A percentile compares a stretch with the other conserved stretches of the same genome.
Evolutionary conservation across 2,888 invertebrate genomes (phyloP).

Genomic region (Rhagium mordax): DNA sequence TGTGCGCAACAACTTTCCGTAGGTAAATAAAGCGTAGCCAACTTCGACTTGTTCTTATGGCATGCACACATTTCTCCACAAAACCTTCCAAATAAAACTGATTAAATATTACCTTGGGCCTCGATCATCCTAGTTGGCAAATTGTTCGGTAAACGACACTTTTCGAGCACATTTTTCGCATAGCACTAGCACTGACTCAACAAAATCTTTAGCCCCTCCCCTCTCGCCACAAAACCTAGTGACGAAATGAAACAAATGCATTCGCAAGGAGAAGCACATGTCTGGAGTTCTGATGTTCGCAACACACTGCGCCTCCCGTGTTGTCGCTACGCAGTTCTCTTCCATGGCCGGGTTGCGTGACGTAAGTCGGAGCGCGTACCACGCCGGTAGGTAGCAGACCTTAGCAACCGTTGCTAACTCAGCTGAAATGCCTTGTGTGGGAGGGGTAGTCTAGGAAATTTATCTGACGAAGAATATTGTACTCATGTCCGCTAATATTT

Average conservation of each 20-base stretch:
- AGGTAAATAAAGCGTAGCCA: background rate
- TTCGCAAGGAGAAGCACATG: slow-evolving; percentile 47
- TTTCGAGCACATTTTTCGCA: slow-evolving; percentile 1
- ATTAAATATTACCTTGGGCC: slow-evolving; percentile 10
- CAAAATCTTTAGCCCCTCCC: slow-evolving; percentile 14
- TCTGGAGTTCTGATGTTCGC: slow-evolving; percentile 43
- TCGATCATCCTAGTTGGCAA: background rate
- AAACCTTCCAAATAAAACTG: slow-evolving; percentile 1
- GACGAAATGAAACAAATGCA: slow-evolving; percentile 37
- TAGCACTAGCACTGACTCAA: slow-evolving; percentile 19
- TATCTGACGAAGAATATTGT: slow-evolving; percentile 34
- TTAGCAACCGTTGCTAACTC: slow-evolving; percentile 64
- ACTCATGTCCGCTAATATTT: slow-evolving; percentile 29
- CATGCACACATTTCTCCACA: background rate
- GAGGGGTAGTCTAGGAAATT: slow-evolving; percentile 35
- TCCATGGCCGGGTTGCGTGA: slow-evolving; percentile 27
- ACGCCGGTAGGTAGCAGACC: slow-evolving; percentile 58
- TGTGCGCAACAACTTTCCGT: too few relatives aligned
- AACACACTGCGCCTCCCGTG: background rate
- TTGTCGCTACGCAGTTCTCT: slow-evolving; percentile 31
- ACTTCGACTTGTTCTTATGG: background rate
- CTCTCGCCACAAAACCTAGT: slow-evolving; percentile 13
- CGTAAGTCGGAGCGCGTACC: slow-evolving; percentile 46
- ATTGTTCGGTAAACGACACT: background rate
- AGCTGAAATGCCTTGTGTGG: slow-evolving; percentile 21